phyloP scores from a whole-genome alignment of 1,140 invertebrate species.

The Platorchestia sp. region DNA sequence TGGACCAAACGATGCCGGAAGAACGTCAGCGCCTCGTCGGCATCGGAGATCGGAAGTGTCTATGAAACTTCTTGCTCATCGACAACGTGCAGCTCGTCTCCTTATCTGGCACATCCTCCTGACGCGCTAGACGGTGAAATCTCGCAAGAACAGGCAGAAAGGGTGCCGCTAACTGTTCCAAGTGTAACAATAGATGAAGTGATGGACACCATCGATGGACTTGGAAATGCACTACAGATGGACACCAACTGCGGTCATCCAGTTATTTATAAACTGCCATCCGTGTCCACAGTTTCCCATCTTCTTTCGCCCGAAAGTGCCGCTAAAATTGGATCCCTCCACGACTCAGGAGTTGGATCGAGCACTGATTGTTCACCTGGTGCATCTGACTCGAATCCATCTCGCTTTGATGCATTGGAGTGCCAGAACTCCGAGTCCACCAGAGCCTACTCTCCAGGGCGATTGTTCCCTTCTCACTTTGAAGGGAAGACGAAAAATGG shows the following conservation, averaged over 20 bases:
- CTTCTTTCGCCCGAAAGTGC: neutral
- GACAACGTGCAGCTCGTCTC: conserved; percentile 41
- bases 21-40: neutral
- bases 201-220: conserved; percentile 26
- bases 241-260: conserved; percentile 8
- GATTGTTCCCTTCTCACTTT: conserved; percentile 31
- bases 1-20: neutral
- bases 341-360: neutral
- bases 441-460: neutral
- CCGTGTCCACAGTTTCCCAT: conserved; percentile 22
- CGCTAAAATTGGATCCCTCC: too few species aligned
- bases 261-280: conserved; percentile 14
- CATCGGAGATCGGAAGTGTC: conserved; percentile 3
- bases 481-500: conserved; percentile 35
- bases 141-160: neutral
- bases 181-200: conserved; percentile 4
- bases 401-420: neutral
- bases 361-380: neutral
- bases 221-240: neutral
- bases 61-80: conserved; percentile 37
- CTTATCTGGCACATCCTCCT: conserved; percentile 13
- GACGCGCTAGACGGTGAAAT: neutral
- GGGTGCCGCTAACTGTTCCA: neutral
- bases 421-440: neutral
- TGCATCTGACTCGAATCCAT: neutral